Evolutionary conservation across 2,797 vertebrate genomes (phyloP).

Genomic region (Cygnus olor): DNA sequence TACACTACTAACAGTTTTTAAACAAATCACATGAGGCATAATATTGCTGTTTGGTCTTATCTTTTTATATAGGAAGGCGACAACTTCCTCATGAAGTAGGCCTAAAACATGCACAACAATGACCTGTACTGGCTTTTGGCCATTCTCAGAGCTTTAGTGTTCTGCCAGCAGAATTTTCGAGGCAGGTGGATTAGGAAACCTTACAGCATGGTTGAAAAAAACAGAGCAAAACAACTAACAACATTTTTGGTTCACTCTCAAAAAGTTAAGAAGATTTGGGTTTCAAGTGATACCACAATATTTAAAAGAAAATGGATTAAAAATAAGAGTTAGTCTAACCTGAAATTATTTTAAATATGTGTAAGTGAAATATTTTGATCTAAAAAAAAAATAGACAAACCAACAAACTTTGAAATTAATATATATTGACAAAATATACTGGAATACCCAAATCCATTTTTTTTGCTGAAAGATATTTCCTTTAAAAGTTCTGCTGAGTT

Average conservation of each 20-base stretch:
- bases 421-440: neutral
- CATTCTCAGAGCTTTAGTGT: neutral
- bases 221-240: neutral
- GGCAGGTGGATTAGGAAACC: neutral
- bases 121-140: neutral
- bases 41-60: neutral
- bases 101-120: neutral
- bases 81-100: neutral
- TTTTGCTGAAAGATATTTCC: neutral
- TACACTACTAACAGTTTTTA: neutral
- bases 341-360: neutral
- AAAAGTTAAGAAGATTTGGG: neutral
- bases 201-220: neutral
- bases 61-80: neutral
- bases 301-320: neutral
- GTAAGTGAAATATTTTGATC: neutral
- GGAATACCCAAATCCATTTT: neutral
- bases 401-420: neutral
- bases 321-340: neutral
- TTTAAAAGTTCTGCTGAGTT: neutral
- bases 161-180: neutral
- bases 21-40: neutral
- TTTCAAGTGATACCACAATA: neutral
- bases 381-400: neutral
- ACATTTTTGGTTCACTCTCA: neutral